Conservation (phyloP, 2,113 vertebrate species). For the Pycnonotus jocosus region DNA sequence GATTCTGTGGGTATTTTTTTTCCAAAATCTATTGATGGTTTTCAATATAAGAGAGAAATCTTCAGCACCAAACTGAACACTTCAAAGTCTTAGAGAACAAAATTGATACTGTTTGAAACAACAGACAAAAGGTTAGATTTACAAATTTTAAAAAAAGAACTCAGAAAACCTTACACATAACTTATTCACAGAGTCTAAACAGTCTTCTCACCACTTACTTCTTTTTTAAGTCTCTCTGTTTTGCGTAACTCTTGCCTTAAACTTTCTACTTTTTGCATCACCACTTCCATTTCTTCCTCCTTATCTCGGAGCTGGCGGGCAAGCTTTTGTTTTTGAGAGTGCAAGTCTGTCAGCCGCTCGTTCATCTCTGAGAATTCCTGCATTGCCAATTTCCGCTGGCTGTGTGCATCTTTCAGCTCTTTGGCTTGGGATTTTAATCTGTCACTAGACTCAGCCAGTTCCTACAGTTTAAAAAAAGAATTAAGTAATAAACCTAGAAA, state of each 20-base stretch:
- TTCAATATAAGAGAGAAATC: not conserved
- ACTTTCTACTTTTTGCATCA: conserved; percentile 89
- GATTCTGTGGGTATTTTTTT: not conserved
- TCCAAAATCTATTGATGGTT: not conserved
- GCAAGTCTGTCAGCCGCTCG: conserved; percentile 89
- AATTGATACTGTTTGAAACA: not conserved
- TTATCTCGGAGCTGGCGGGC: conserved; percentile 93
- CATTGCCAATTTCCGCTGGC: conserved; percentile 94
- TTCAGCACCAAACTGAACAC: conserved; percentile 7
- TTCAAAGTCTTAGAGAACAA: conserved; percentile 30
- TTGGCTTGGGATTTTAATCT: conserved; percentile 93
- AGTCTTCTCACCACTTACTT: conserved; percentile 82
- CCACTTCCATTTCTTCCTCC: conserved; percentile 94
- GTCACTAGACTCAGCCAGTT: conserved; percentile 84
- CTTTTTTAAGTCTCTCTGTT: conserved; percentile 92
- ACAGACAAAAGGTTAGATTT: conserved; percentile 2
- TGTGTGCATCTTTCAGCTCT: conserved; percentile 96
- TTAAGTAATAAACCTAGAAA: conserved; percentile 70
- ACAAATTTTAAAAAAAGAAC: not conserved
- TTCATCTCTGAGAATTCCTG: conserved; percentile 97
- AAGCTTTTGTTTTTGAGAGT: conserved; percentile 93
- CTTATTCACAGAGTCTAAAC: conserved; percentile 37
- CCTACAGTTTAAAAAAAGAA: conserved; percentile 80
- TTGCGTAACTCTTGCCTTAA: conserved; percentile 93
- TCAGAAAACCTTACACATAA: conserved; percentile 37